A percentile compares a stretch with the other conserved stretches of the same genome.
Evolutionary conservation across 2,113 vertebrate species (phyloP).

Genomic region (Himantopus leucocephalus): DNA sequence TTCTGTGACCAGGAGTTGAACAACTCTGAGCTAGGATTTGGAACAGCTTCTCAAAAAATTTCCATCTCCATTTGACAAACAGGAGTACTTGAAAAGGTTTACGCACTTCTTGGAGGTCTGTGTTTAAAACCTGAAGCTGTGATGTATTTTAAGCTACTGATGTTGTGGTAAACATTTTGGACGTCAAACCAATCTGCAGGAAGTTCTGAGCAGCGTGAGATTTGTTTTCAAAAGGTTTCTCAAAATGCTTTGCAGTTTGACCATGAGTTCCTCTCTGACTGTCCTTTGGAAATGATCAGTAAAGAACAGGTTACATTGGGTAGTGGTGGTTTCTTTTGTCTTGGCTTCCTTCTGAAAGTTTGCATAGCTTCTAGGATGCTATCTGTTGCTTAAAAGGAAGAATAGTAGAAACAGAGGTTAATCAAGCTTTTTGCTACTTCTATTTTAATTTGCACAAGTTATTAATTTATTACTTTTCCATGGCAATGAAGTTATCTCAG

Average conservation of each 20-base stretch:
- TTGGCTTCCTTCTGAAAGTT: background rate
- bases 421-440: background rate
- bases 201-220: background rate
- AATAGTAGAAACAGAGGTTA: background rate
- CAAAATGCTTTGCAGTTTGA: background rate
- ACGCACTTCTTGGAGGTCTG: background rate
- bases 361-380: background rate
- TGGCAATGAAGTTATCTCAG: background rate
- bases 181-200: background rate
- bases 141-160: background rate
- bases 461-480: background rate
- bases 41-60: background rate
- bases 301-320: background rate
- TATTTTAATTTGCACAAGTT: background rate
- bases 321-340: background rate
- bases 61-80: background rate
- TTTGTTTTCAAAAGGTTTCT: background rate
- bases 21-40: background rate
- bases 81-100: background rate
- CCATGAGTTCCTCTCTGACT: background rate
- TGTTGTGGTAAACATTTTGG: background rate
- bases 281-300: background rate
- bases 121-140: background rate
- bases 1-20: background rate
- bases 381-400: background rate